Percentiles rank a stretch among this genome's conserved stretches.
Conservation (phyloP, 2,113 vertebrate genomes). For the Nibea coibor region DNA sequence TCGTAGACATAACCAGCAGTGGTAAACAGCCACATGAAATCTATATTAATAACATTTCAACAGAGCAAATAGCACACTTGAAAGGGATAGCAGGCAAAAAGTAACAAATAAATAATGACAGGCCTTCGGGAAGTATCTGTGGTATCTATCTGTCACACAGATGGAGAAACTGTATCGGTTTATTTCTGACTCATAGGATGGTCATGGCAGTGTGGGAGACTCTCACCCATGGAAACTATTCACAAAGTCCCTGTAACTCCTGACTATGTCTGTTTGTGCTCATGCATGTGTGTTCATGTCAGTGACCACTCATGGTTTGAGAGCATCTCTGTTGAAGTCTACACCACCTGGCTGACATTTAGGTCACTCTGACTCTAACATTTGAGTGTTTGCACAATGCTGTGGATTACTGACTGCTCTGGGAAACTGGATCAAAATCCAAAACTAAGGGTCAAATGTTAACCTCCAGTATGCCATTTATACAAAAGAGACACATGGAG, state of each 20-base stretch:
- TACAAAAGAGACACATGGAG: no score
- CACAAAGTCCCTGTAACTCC: conserved; percentile 50
- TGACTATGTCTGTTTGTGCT: conserved; percentile 26
- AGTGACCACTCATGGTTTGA: conserved; percentile 4
- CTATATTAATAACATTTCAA: conserved; percentile 44
- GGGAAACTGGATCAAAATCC: background rate
- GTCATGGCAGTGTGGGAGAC: conserved; percentile 61
- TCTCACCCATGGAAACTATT: conserved; percentile 73
- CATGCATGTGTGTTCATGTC: conserved; percentile 9
- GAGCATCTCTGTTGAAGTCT: conserved; percentile 19
- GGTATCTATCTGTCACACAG: conserved; percentile 70
- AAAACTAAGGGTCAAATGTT: conserved; percentile 37
- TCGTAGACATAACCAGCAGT: conserved; percentile 38
- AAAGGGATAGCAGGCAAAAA: conserved; percentile 52
- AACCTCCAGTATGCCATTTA: background rate
- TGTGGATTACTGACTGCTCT: background rate
- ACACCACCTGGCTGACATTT: conserved; percentile 23
- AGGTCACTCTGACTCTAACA: conserved; percentile 8
- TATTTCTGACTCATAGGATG: conserved; percentile 72
- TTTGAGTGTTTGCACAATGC: conserved; percentile 13
- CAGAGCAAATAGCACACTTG: conserved; percentile 32
- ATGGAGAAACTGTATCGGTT: conserved; percentile 68
- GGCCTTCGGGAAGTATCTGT: conserved; percentile 58
- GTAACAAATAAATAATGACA: conserved; percentile 61
- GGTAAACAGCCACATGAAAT: conserved; percentile 50